Evolutionary conservation across 2,888 invertebrate species (phyloP), one percentile per base, ranked within the genome.

Genomic region (Melanotus villosus): DNA sequence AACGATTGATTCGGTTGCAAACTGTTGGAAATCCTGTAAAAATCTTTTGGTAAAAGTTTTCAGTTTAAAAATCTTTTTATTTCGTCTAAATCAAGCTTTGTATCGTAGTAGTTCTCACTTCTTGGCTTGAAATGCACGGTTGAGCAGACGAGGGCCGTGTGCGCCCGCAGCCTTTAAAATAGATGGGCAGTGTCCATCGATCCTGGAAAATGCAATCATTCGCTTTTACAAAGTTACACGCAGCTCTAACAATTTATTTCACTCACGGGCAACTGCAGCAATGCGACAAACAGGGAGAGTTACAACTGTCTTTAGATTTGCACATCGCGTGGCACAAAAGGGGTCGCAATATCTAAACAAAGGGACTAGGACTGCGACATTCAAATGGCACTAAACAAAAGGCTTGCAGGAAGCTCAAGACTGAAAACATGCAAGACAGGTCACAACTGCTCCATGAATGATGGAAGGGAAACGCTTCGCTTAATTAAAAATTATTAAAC

Each of bases 241-340:
- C 69, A 69, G 69, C 32, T 36, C 59, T 64, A 62, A 36, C 69
- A 69, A 69, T 69, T 69, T 69, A 69, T 69, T 69, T 69, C 41
- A 21, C 54, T 70, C 70, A 54, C 68, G 45, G 54, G 34, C 30
- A 65, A 65, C 60, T 70, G 66, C 67, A 70, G 70, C 70, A 70
- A 32, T 70, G 70, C 70, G 70, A 70, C 70, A 70, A 70, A 70
- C 66, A 59, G 68, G 54, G 63, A 63, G 54, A 70, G 56, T 67
- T 70, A 70, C 70, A 70, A 70, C 70, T 64, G 67, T 70, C 70
- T 67, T 70, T 70, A 67, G 60, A 67, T 70, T 67, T 67, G 67
- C 64, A 67, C 70, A 65, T 70, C 70, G 70, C 67, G 67, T 70
- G 70, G 65, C 65, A 65, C 60, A 70, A 67, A 67, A 59, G 67